Conservation (phyloP, 2,113 vertebrate species). For the Nymphicus hollandicus region DNA sequence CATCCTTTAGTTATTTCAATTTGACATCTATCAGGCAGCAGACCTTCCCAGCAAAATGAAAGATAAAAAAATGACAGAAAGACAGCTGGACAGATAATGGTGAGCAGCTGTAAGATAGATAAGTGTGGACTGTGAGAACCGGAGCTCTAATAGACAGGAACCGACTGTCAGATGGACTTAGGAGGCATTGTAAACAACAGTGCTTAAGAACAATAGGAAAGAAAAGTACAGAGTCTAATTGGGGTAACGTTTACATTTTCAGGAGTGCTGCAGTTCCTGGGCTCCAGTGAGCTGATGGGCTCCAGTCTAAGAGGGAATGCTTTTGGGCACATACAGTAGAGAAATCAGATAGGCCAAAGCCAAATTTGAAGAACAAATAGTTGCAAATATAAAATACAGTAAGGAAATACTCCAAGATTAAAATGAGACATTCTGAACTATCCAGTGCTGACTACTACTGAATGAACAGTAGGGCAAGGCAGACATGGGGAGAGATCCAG, state of each 20-base stretch:
- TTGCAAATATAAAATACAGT: neutral
- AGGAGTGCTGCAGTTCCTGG: neutral
- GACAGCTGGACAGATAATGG: constrained; percentile 37
- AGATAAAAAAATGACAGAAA: constrained; percentile 51
- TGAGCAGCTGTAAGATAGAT: neutral
- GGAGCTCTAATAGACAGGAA: constrained; percentile 2
- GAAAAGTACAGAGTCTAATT: neutral
- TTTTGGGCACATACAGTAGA: neutral
- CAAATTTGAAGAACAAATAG: neutral
- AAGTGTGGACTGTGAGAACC: constrained; percentile 2
- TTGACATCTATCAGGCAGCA: constrained; percentile 42
- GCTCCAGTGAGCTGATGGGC: neutral
- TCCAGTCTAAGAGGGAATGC: neutral
- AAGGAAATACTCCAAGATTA: neutral
- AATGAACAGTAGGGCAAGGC: neutral
- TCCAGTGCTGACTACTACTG: neutral
- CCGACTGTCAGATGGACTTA: constrained; percentile 33
- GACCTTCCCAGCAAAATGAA: constrained; percentile 34
- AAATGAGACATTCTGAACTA: neutral
- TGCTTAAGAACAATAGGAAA: neutral
- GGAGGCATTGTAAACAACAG: neutral
- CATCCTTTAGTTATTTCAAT: constrained; percentile 21
- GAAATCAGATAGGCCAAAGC: neutral
- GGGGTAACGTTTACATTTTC: neutral
- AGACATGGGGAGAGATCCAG: neutral